Conservation (phyloP, 2,888 invertebrate genomes). For the Tuberolachnus salignus region DNA sequence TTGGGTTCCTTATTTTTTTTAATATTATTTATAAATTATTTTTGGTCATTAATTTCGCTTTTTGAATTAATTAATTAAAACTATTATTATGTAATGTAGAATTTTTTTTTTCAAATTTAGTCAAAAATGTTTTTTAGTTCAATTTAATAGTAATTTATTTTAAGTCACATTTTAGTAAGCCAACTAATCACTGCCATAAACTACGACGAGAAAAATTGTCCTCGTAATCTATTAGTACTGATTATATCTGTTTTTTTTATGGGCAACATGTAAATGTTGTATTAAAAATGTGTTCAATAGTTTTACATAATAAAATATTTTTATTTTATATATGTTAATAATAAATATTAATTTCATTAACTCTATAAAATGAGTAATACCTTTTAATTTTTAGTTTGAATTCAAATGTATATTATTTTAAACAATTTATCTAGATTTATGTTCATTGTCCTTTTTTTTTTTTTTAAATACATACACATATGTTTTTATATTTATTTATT, state of each 20-base stretch:
- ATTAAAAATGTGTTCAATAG: constrained; percentile 55
- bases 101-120: constrained; percentile 40
- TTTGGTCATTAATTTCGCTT: constrained; percentile 42
- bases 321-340: constrained; percentile 25
- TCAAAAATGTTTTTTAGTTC: constrained; percentile 51
- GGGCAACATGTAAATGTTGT: constrained; percentile 24
- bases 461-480: constrained; percentile 8
- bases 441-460: constrained; percentile 8
- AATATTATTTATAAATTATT: neutral
- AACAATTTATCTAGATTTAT: constrained; percentile 27
- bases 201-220: constrained; percentile 20
- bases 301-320: constrained; percentile 43
- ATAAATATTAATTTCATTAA: constrained; percentile 6
- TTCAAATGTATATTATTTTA: constrained; percentile 25
- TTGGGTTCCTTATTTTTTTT: constrained; percentile 51
- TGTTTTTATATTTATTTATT: constrained; percentile 7
- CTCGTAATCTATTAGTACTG: constrained; percentile 48
- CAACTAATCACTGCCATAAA: constrained; percentile 54
- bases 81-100: constrained; percentile 39
- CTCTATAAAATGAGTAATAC: constrained; percentile 28
- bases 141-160: constrained; percentile 48
- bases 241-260: constrained; percentile 44
- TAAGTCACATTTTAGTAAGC: constrained; percentile 41
- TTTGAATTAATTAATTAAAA: constrained; percentile 48
- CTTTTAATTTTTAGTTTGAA: constrained; percentile 30